Evolutionary conservation across 2,888 invertebrate genomes (phyloP).

Genomic region (Leptogaster cylindrica): DNA sequence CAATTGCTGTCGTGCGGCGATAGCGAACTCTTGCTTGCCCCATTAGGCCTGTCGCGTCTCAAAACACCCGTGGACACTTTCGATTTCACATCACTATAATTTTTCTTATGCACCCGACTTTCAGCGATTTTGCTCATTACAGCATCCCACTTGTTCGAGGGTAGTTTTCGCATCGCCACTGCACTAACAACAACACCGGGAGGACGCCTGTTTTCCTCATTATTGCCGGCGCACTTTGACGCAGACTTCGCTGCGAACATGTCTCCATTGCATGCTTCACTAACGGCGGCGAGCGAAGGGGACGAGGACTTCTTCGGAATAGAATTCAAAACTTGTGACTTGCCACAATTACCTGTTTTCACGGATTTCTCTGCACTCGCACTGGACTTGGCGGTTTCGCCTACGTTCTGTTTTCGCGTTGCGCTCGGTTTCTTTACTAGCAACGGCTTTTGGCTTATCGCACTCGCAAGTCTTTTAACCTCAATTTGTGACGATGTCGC

Average conservation of each 20-base stretch:
- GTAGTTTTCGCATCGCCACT: constrained; percentile 44
- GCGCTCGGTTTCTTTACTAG: constrained; percentile 55
- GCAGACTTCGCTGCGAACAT: constrained; percentile 8
- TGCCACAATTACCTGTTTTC: constrained; percentile 10
- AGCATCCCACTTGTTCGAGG: constrained; percentile 74
- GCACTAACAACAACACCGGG: background rate
- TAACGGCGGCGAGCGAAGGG: background rate
- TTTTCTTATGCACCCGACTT: constrained; percentile 71
- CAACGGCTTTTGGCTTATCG: constrained; percentile 12
- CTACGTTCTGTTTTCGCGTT: constrained; percentile 52
- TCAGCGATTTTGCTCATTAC: constrained; percentile 84
- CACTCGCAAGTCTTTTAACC: constrained; percentile 35
- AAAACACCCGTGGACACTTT: constrained; percentile 71
- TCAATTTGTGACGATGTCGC: background rate
- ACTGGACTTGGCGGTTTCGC: constrained; percentile 10
- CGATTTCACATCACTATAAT: constrained; percentile 86
- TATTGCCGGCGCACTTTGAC: constrained; percentile 58
- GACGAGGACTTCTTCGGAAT: constrained; percentile 36
- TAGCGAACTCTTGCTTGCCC: constrained; percentile 41
- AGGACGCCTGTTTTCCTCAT: constrained; percentile 66
- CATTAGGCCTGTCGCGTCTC: constrained; percentile 31
- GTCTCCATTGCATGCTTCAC: constrained; percentile 24
- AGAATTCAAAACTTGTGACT: constrained; percentile 2
- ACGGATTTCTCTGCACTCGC: constrained; percentile 12
- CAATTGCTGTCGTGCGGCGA: constrained; percentile 44